Conservation (phyloP, 2,113 vertebrate genomes). For the Trogon surrucura region DNA sequence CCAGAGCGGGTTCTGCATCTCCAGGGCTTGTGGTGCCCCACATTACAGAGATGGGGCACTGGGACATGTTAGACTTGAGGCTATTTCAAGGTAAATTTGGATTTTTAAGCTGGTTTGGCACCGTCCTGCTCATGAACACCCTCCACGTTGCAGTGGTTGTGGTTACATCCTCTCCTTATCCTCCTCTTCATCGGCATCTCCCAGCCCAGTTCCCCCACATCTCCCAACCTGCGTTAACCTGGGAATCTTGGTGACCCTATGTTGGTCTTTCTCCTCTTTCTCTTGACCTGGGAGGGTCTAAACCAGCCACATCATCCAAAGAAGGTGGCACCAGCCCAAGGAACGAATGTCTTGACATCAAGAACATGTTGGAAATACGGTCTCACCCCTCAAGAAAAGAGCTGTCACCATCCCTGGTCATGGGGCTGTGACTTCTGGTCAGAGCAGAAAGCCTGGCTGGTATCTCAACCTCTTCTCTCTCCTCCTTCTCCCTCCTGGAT, state of each 20-base stretch:
- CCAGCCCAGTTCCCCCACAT: background rate
- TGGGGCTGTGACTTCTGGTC: background rate
- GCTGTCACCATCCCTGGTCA: background rate
- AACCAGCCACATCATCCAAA: fast-evolving
- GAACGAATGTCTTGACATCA: background rate
- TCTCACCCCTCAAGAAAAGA: background rate
- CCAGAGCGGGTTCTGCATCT: fast-evolving
- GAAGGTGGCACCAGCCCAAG: background rate
- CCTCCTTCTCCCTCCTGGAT: background rate
- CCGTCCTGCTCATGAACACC: background rate
- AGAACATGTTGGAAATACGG: background rate
- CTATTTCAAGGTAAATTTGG: background rate
- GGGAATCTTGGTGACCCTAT: background rate
- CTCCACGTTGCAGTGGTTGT: fast-evolving
- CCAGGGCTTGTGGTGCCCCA: background rate
- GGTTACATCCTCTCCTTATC: background rate
- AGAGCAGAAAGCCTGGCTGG: background rate
- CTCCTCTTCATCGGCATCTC: background rate
- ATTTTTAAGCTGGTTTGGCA: background rate
- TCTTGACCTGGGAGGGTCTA: background rate
- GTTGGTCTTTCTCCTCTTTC: fast-evolving
- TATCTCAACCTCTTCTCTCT: background rate
- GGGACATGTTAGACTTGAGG: fast-evolving
- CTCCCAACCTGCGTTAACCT: fast-evolving
- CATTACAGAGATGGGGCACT: fast-evolving